These are phyloP conservation scores for Pristionchus arcanus DNA, from an alignment of 2,888 invertebrate species.

Conservation along the genomic window DNA sequence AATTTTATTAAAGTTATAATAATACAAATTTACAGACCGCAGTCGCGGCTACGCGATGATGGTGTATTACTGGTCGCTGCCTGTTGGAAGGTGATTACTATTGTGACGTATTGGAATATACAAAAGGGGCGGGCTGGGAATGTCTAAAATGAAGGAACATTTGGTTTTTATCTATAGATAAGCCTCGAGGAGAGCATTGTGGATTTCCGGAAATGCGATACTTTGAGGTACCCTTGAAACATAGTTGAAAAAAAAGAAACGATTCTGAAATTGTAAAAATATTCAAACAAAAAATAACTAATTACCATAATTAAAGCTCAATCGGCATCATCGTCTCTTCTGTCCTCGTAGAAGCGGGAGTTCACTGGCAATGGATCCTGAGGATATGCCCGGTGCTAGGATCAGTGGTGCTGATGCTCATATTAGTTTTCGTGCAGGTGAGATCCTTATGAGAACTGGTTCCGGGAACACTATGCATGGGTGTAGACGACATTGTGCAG, in stretches of 20 bases:
- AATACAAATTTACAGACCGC: neutral
- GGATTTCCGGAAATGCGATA: too few species aligned
- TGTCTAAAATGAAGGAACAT: too few species aligned
- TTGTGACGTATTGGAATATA: too few species aligned
- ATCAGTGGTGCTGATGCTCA: neutral
- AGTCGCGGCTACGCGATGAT: slow-evolving; percentile 38
- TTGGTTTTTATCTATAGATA: too few species aligned
- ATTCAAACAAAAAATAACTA: neutral
- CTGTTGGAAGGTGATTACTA: neutral
- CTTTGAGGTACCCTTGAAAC: neutral
- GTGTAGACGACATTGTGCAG: too few species aligned
- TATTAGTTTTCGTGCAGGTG: neutral
- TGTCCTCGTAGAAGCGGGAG: neutral
- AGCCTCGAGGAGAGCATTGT: too few species aligned
- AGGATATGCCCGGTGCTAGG: slow-evolving; percentile 9
- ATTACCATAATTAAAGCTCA: neutral
- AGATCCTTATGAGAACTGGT: too few species aligned
- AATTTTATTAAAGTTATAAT: neutral
- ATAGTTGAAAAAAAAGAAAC: too few species aligned
- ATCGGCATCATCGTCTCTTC: slow-evolving; percentile 18
- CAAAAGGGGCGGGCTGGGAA: too few species aligned
- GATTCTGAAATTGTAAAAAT: neutral
- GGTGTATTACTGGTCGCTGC: slow-evolving; percentile 46
- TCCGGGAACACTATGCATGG: too few species aligned
- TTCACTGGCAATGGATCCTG: slow-evolving; percentile 13